Base-by-base conservation (phyloP, 2,888 invertebrate species). In the Flabesymbios commensalis region DNA sequence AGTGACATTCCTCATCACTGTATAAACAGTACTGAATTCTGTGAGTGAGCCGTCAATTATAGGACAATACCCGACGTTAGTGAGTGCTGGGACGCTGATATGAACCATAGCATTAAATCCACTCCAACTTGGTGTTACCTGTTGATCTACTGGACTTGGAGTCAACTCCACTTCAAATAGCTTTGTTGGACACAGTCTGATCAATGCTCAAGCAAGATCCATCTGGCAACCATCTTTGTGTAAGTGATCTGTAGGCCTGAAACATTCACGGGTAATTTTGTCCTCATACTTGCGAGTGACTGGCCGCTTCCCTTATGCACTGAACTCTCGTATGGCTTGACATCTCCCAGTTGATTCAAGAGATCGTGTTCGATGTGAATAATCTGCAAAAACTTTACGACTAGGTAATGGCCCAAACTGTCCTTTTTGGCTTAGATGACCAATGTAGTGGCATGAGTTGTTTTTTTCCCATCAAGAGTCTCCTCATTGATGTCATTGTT, bases 1-100 rank as follows among this genome's bases (percentile, higher is more conserved):
- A 17, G 28, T 42, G 7, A 28, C 52, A 24, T 14, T 45, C 41
- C 31, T 17, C 29, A 57, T 48, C n/a, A 47, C 22, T 5, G 45
- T 47, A 14, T 29, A 47, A 22, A 57, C 33, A 3, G 45, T 57
- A 28, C 29, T 31, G 57, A 47, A 57, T 47, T 57, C 47, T 45
- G 47, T 47, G 7, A 47, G n/a, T 10, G 57, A 26, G 4, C 26
- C 19, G 4, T 7, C 3, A 17, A 47, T 28, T 7, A 57, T 4
- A 26, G 45, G 57, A 17, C 28, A 47, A 28, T 57, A 47, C 3
- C 57, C 45, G 31, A 45, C 17, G 14, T 3, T 17, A 7, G 57
- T 28, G 2, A 3, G 29, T 14, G 5, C 29, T 5, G 57, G 47
- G 3, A 4, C 7, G 14, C 7, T 31, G 4, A 10, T 4, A 32